A percentile compares a stretch with the other conserved stretches of the same genome.
phyloP scores from a whole-genome alignment of 1,140 invertebrate species.

The Ceratitis capitata region DNA sequence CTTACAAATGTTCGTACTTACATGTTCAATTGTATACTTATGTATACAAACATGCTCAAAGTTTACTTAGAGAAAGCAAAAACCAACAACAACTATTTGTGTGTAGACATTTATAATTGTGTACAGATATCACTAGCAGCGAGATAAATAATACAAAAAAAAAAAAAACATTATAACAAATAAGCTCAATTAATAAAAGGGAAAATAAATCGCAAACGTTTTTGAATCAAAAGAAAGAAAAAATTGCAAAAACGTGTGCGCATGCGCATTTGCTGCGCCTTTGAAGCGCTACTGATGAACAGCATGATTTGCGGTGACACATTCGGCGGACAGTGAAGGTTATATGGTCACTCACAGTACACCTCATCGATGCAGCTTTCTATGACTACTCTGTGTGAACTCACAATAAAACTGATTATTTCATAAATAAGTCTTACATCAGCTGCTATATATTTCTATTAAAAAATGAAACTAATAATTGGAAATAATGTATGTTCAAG shows the following conservation, averaged over 20 bases:
- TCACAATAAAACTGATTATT: background rate
- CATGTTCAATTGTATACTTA: background rate
- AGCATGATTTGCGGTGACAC: conserved; percentile 24
- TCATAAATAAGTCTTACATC: background rate
- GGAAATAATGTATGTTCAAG: too few species aligned
- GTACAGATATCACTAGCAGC: background rate
- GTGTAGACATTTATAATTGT: background rate
- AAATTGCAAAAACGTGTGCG: background rate
- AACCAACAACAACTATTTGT: background rate
- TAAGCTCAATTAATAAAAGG: conserved; percentile 9
- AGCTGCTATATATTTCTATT: too few species aligned
- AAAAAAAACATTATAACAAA: background rate
- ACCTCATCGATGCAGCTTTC: background rate
- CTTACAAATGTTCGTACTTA: background rate
- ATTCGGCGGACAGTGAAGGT: background rate
- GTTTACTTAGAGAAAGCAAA: conserved; percentile 2
- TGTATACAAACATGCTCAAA: background rate
- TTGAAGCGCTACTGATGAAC: conserved; percentile 11
- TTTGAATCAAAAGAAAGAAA: background rate
- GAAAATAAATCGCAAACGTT: conserved; percentile 17
- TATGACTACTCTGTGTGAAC: background rate
- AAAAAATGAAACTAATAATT: too few species aligned
- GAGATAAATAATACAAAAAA: background rate
- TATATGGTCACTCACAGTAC: background rate
- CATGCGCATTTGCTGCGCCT: conserved; percentile 22